phyloP scores from a whole-genome alignment of 1,140 invertebrate genomes.

The Dolichoris vasculosae region DNA sequence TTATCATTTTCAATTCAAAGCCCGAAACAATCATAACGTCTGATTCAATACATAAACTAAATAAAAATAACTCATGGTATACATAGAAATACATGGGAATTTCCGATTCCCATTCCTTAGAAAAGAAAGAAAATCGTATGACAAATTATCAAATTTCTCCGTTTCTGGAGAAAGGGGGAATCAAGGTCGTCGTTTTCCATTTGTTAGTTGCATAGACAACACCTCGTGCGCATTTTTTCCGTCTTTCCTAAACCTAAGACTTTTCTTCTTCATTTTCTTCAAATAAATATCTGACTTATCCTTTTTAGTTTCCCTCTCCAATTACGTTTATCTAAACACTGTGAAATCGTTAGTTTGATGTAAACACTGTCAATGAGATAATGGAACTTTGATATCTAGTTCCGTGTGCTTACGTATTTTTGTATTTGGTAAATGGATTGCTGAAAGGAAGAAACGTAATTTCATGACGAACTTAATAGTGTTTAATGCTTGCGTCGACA shows the following conservation, averaged over 20 bases:
- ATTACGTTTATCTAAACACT: not conserved
- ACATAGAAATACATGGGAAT: not conserved
- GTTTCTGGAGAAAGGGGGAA: not conserved
- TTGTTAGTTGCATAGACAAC: not conserved
- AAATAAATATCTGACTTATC: not conserved
- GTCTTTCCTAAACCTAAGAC: not conserved
- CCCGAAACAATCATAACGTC: slow-evolving; percentile 10
- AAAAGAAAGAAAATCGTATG: not conserved
- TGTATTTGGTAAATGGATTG: slow-evolving; percentile 14
- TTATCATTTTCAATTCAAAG: too few relatives aligned
- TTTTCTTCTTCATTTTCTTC: too few relatives aligned
- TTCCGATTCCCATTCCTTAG: not conserved
- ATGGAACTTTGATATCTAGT: not conserved
- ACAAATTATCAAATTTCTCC: slow-evolving; percentile 6
- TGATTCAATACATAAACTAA: not conserved
- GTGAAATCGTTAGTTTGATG: not conserved
- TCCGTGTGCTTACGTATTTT: not conserved
- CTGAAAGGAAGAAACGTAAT: too few relatives aligned
- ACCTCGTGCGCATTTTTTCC: not conserved
- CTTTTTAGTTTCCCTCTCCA: not conserved
- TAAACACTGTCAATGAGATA: not conserved
- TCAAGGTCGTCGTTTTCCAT: not conserved
- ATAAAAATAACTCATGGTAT: not conserved
- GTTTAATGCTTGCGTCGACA: not conserved
- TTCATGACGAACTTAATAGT: not conserved